phyloP scores from a whole-genome alignment of 2,113 vertebrate genomes.

The Syrmaticus mikado region DNA sequence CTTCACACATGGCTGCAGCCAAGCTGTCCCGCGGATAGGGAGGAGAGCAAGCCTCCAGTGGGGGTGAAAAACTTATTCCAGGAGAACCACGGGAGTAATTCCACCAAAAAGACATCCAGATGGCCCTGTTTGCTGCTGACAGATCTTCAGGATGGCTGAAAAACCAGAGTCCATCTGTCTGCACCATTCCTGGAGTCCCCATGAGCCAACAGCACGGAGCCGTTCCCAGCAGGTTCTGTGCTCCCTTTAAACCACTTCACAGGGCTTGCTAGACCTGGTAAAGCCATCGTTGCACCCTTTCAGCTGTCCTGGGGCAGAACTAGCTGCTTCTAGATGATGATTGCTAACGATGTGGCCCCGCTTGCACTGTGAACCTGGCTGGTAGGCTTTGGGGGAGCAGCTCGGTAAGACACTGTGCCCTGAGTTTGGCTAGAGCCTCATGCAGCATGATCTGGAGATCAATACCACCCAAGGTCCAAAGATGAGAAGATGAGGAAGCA shows the following conservation, averaged over 20 bases:
- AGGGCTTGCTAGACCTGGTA: background rate
- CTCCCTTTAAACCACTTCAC: background rate
- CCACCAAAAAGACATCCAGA: background rate
- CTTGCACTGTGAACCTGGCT: background rate
- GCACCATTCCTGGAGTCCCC: background rate
- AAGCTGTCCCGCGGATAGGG: background rate
- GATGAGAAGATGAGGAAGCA: background rate
- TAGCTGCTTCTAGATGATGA: background rate
- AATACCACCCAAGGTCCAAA: background rate
- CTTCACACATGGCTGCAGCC: background rate
- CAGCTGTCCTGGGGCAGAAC: background rate
- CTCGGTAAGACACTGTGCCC: rapidly evolving
- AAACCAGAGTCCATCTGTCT: background rate
- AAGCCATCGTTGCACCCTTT: background rate
- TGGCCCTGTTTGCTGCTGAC: background rate
- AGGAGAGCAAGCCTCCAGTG: background rate
- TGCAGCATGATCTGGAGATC: background rate
- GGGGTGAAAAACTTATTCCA: background rate
- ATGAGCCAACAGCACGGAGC: background rate
- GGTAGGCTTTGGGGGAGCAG: rapidly evolving
- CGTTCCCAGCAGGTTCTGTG: background rate
- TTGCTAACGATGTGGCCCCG: background rate
- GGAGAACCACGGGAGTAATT: background rate
- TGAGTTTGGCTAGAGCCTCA: background rate
- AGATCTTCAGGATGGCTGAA: background rate